These are phyloP conservation scores for Acleris emargana DNA, from an alignment of 2,888 invertebrate species.

Conservation along the genomic window DNA sequence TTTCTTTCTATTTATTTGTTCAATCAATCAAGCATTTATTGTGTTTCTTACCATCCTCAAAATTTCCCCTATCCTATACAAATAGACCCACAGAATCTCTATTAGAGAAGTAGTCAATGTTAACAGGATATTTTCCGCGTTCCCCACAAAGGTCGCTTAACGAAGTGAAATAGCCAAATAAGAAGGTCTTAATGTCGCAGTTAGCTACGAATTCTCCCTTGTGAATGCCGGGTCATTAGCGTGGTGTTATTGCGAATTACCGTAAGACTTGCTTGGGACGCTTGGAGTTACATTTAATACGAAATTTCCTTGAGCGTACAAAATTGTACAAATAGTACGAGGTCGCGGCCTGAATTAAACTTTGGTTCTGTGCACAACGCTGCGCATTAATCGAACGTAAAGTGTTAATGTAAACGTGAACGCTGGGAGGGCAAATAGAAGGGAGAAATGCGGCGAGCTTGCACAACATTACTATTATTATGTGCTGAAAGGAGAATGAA, in stretches of 20 bases:
- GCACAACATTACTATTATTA: constrained; percentile 12
- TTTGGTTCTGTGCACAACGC: constrained; percentile 52
- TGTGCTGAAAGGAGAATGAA: neutral
- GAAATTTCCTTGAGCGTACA: constrained; percentile 63
- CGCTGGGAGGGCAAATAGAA: constrained; percentile 8
- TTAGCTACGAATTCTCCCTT: constrained; percentile 76
- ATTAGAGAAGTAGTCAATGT: constrained; percentile 38
- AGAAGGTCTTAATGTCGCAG: constrained; percentile 80
- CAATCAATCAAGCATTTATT: no score
- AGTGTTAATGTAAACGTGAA: constrained; percentile 8
- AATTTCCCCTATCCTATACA: neutral
- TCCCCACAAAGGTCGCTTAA: constrained; percentile 72
- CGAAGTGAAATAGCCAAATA: constrained; percentile 80
- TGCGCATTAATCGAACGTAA: constrained; percentile 45
- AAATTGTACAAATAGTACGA: constrained; percentile 53
- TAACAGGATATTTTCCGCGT: constrained; percentile 63
- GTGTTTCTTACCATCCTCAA: neutral
- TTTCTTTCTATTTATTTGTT: no score
- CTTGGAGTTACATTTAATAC: constrained; percentile 68
- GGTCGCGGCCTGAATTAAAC: constrained; percentile 57
- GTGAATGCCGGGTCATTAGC: constrained; percentile 79
- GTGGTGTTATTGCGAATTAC: constrained; percentile 78
- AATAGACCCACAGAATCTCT: constrained; percentile 7
- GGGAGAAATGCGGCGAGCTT: constrained; percentile 1
- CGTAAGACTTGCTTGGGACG: constrained; percentile 59